Percentiles rank a stretch among this genome's conserved stretches.
phyloP scores from a whole-genome alignment of 2,113 vertebrate genomes.

The Pogona vitticeps region DNA sequence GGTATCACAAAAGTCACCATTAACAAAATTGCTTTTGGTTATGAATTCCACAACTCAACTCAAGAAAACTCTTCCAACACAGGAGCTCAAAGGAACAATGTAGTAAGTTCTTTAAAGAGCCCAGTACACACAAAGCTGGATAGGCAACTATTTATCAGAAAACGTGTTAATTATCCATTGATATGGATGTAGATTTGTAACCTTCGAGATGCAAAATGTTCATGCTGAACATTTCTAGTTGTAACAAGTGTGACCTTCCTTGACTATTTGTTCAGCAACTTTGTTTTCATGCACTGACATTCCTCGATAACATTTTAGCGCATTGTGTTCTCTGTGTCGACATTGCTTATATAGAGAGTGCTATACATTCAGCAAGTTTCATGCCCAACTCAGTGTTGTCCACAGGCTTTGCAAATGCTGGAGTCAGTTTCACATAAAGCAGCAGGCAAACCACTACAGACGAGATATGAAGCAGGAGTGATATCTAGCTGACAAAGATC shows the following conservation, averaged over 20 bases:
- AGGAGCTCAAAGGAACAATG: conserved; percentile 40
- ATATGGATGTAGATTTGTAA: conserved; percentile 74
- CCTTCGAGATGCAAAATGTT: conserved; percentile 72
- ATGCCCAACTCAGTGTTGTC: conserved; percentile 51
- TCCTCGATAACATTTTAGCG: conserved; percentile 68
- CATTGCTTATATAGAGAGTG: conserved; percentile 60
- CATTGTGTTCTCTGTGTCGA: conserved; percentile 54
- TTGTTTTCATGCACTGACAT: conserved; percentile 72
- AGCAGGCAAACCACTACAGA: conserved; percentile 64
- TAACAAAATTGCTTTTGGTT: conserved; percentile 46
- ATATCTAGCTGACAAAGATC: conserved; percentile 66
- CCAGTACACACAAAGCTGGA: conserved; percentile 69
- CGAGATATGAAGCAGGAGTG: conserved; percentile 75
- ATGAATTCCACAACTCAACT: conserved; percentile 39
- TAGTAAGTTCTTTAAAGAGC: conserved; percentile 55
- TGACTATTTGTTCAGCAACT: conserved; percentile 70
- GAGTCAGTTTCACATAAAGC: conserved; percentile 67
- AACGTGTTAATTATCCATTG: conserved; percentile 82
- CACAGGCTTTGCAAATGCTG: conserved; percentile 58
- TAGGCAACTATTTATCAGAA: conserved; percentile 70
- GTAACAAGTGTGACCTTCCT: conserved; percentile 40
- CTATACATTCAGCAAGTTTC: conserved; percentile 69
- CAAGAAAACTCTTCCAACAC: conserved; percentile 52
- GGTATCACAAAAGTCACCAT: conserved; percentile 46
- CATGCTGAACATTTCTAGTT: conserved; percentile 78